These are phyloP conservation scores for Marmota flaviventris DNA, from an alignment of 2,113 vertebrate genomes.

Conservation along the genomic window DNA sequence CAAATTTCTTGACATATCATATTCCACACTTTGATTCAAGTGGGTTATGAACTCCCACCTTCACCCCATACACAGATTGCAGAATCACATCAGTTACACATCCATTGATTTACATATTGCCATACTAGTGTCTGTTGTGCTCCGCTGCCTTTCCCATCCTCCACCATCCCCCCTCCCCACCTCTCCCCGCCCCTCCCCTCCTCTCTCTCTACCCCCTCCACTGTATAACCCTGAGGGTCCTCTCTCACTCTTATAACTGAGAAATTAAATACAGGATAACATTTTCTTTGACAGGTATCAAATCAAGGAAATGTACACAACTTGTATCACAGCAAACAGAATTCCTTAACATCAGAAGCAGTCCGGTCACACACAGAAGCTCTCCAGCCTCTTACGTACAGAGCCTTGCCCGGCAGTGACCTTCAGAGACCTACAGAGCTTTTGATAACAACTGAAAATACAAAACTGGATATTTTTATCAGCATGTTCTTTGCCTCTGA, in stretches of 20 bases:
- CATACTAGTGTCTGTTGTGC: no score
- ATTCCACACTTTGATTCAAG: no score
- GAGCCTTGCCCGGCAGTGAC: slow-evolving; percentile 32
- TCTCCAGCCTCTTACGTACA: background rate
- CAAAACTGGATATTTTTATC: slow-evolving; percentile 66
- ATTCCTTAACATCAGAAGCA: slow-evolving; percentile 39
- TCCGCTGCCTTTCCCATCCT: no score
- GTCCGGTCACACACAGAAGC: background rate
- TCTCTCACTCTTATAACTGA: background rate
- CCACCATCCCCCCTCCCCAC: no score
- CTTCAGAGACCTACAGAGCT: slow-evolving; percentile 55
- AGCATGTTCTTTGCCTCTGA: slow-evolving; percentile 44
- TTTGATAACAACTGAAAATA: slow-evolving; percentile 62
- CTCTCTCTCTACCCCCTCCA: no score
- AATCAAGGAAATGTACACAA: background rate
- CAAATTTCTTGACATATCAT: no score
- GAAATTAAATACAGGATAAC: background rate
- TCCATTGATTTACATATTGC: no score
- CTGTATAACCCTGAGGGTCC: no score
- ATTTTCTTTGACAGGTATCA: background rate
- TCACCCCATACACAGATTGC: no score
- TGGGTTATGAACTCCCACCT: no score
- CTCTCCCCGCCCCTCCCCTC: no score
- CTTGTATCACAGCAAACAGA: background rate
- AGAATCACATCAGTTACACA: no score